These are phyloP conservation scores for Plemyria rubiginata DNA, from an alignment of 2,888 invertebrate genomes.

Conservation along the genomic window DNA sequence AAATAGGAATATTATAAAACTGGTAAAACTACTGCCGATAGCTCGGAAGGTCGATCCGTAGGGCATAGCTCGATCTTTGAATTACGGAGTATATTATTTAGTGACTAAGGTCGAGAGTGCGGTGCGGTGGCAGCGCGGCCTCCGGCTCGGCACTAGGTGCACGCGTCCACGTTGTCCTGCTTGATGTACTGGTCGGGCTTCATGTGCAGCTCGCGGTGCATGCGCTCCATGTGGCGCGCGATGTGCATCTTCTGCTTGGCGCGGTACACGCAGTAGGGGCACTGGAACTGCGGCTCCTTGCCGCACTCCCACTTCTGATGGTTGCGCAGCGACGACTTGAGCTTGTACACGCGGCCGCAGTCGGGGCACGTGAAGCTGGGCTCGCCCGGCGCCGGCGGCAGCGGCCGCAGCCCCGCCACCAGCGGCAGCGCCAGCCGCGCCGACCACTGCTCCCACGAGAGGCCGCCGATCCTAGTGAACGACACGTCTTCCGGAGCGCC, in stretches of 20 bases:
- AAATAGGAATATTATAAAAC: slow-evolving; percentile 30
- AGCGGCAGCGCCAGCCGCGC: slow-evolving; percentile 90
- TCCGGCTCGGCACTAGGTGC: slow-evolving; percentile 61
- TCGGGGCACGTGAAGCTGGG: slow-evolving; percentile 90
- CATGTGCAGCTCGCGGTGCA: slow-evolving; percentile 89
- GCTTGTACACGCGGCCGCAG: slow-evolving; percentile 93
- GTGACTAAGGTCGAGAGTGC: slow-evolving; percentile 35
- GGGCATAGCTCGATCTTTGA: slow-evolving; percentile 45
- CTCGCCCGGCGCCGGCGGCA: slow-evolving; percentile 68
- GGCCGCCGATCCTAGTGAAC: slow-evolving; percentile 88
- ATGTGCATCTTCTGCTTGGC: slow-evolving; percentile 95
- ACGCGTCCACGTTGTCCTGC: slow-evolving; percentile 82
- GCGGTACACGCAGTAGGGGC: slow-evolving; percentile 92
- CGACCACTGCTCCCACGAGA: slow-evolving; percentile 90
- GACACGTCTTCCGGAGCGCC: slow-evolving; percentile 86
- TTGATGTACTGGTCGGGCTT: slow-evolving; percentile 80
- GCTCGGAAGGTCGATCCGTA: slow-evolving; percentile 51
- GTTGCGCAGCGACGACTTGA: slow-evolving; percentile 93
- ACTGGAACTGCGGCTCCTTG: slow-evolving; percentile 93
- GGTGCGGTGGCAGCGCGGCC: not conserved
- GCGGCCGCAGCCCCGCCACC: slow-evolving; percentile 72
- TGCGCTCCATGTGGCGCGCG: slow-evolving; percentile 92
- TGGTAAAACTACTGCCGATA: slow-evolving; percentile 29
- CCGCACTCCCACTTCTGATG: slow-evolving; percentile 95
- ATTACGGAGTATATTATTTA: slow-evolving; percentile 58